Evolutionary conservation across 2,113 vertebrate genomes (phyloP).

Genomic region (Seriola aureovittata): DNA sequence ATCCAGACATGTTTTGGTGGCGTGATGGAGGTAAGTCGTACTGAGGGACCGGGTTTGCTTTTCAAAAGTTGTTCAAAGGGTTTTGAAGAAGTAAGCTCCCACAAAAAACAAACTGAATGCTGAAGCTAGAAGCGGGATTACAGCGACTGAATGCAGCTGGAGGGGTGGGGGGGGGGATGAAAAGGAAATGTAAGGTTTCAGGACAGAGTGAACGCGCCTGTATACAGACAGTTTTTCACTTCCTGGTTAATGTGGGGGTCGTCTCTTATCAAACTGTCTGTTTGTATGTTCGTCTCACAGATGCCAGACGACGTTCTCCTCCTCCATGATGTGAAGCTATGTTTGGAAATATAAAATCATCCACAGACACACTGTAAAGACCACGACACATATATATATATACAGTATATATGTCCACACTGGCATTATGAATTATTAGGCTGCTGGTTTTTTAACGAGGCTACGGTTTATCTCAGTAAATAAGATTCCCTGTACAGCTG

Average conservation of each 20-base stretch:
- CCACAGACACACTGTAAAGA: no score
- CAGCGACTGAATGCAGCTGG: background rate
- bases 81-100: constrained; percentile 6
- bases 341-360: background rate
- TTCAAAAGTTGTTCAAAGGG: constrained; percentile 58
- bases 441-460: no score
- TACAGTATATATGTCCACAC: no score
- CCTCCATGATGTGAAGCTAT: background rate
- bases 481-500: no score
- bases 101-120: constrained; percentile 17
- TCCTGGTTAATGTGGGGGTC: background rate
- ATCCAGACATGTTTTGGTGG: constrained; percentile 10
- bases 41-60: constrained; percentile 30
- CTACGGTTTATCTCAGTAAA: no score
- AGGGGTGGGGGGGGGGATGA: background rate
- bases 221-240: background rate
- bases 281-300: background rate
- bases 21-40: constrained; percentile 31
- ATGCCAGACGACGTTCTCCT: background rate
- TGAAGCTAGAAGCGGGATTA: constrained; percentile 5
- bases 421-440: no score
- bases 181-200: background rate
- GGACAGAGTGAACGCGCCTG: background rate
- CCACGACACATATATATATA: no score
- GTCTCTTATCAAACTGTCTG: background rate